Conservation (phyloP, 2,113 vertebrate genomes). For the Heterotis niloticus region DNA sequence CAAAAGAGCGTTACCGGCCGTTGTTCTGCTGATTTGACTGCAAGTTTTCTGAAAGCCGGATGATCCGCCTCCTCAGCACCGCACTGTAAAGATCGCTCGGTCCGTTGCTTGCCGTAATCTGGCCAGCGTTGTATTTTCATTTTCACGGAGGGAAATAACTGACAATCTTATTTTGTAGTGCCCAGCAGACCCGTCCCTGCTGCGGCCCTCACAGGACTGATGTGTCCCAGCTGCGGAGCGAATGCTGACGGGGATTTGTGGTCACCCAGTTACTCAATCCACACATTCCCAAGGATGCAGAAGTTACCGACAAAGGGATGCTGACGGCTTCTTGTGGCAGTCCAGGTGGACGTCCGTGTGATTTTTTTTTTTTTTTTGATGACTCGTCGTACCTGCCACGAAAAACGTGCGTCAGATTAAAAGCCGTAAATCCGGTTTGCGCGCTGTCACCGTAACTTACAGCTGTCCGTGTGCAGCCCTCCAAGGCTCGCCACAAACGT, state of each 20-base stretch:
- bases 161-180: neutral
- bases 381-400: neutral
- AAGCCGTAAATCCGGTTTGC: neutral
- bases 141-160: neutral
- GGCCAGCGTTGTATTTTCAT: neutral
- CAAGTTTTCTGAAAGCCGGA: neutral
- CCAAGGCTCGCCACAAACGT: too few relatives aligned
- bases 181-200: neutral
- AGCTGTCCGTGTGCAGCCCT: too few relatives aligned
- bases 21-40: neutral
- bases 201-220: too few relatives aligned
- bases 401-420: neutral
- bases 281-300: neutral
- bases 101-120: neutral
- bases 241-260: neutral
- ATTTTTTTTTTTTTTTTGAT: too few relatives aligned
- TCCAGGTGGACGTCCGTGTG: too few relatives aligned
- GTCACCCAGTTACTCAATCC: neutral
- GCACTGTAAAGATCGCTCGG: neutral
- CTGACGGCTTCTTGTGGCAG: too few relatives aligned
- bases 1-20: slow-evolving; percentile 30
- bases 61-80: neutral
- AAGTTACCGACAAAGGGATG: neutral
- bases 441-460: neutral
- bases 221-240: neutral